A percentile compares a stretch with the other conserved stretches of the same genome.
Conservation (phyloP, 2,888 invertebrate genomes). For the Tethea ocularis region DNA sequence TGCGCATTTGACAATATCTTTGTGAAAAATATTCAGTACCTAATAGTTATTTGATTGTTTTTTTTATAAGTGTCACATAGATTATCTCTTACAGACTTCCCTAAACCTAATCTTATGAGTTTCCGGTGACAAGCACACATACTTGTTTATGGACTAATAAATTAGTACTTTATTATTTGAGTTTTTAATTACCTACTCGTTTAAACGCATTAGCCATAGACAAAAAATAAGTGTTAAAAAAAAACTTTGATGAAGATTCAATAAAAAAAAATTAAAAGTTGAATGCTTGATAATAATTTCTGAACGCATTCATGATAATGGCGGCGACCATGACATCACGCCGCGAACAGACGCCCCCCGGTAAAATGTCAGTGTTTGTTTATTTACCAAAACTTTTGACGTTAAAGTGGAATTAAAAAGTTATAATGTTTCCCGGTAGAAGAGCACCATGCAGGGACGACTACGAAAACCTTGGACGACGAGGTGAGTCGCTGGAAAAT, state of each 20-base stretch:
- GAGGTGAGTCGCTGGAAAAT: conserved; percentile 25
- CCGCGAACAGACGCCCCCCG: not conserved
- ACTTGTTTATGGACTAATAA: not conserved
- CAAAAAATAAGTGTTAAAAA: too few species aligned
- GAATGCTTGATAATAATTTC: not conserved
- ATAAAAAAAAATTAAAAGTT: not conserved
- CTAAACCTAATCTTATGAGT: not conserved
- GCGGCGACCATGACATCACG: not conserved
- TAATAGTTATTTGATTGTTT: too few species aligned
- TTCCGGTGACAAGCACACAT: not conserved
- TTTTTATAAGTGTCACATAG: not conserved
- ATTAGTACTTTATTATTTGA: not conserved
- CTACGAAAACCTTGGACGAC: conserved; percentile 43
- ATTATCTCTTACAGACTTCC: not conserved
- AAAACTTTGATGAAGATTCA: too few species aligned
- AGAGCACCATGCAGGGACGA: conserved; percentile 21
- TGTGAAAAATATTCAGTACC: too few species aligned
- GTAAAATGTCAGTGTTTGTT: conserved; percentile 13
- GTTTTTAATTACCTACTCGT: not conserved
- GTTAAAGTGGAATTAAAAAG: not conserved
- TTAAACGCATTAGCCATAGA: not conserved
- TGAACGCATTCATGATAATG: not conserved
- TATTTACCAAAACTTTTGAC: conserved; percentile 23
- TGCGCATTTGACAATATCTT: too few species aligned
- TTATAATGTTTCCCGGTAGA: conserved; percentile 31